Percentiles rank a stretch among this genome's conserved stretches.
Evolutionary conservation across 2,888 invertebrate species (phyloP).

Genomic region (Conomelus anceps): DNA sequence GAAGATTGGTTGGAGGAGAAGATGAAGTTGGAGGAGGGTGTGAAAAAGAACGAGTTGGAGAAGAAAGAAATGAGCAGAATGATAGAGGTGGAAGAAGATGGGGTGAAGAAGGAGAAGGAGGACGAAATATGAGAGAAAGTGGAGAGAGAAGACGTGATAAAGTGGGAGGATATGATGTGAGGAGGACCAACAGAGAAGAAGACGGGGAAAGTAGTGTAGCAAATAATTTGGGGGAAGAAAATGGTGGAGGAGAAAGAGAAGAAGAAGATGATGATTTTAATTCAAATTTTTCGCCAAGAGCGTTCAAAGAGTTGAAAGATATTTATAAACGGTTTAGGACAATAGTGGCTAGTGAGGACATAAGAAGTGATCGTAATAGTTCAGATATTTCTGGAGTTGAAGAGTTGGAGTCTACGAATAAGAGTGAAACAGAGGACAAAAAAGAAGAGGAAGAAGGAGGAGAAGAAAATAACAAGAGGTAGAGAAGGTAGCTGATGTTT

Average conservation of each 20-base stretch:
- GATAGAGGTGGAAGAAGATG: background rate
- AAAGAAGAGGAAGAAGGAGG: background rate
- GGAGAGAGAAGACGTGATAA: background rate
- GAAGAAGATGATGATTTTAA: background rate
- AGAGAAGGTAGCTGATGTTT: no score
- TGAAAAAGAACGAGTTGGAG: background rate
- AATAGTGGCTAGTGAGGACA: background rate
- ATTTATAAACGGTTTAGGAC: background rate
- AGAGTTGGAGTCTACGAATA: background rate
- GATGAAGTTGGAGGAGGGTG: background rate
- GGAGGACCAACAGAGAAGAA: background rate
- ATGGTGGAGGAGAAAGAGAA: background rate
- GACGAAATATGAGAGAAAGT: background rate
- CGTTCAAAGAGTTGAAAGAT: background rate
- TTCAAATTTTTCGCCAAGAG: background rate
- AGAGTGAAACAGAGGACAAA: background rate
- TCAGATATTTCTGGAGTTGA: background rate
- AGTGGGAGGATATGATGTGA: background rate
- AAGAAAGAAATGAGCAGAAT: no score
- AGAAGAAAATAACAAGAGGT: background rate
- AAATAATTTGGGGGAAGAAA: background rate
- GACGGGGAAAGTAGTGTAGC: background rate
- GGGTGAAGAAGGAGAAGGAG: background rate
- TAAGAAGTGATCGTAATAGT: background rate
- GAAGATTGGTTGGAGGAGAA: background rate